phyloP scores from a whole-genome alignment of 2,113 vertebrate genomes.

The Polyodon spathula region DNA sequence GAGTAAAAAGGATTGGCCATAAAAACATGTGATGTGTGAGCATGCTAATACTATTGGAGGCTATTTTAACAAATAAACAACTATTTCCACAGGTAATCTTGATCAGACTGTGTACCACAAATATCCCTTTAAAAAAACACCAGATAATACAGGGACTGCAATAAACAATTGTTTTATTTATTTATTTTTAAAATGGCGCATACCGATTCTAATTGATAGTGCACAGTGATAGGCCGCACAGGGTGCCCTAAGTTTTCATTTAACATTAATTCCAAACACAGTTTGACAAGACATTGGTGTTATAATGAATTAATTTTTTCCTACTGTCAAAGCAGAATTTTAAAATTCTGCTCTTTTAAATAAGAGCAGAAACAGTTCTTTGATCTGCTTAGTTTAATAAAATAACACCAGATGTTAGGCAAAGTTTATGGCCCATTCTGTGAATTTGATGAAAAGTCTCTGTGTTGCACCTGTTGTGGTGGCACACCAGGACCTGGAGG shows the following conservation, averaged over 20 bases:
- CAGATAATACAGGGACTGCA: constrained; percentile 10
- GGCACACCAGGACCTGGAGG: constrained; percentile 41
- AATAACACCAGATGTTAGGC: constrained; percentile 11
- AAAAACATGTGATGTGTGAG: too few relatives aligned
- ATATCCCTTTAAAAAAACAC: constrained; percentile 43
- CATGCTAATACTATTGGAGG: too few relatives aligned
- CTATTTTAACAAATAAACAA: constrained; percentile 30
- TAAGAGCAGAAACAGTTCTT: constrained; percentile 26
- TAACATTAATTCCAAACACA: constrained; percentile 25
- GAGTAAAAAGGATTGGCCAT: constrained; percentile 14
- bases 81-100: constrained; percentile 96
- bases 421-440: constrained; percentile 45
- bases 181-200: constrained; percentile 47
- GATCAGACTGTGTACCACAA: too few relatives aligned
- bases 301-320: constrained; percentile 27
- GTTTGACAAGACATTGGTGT: constrained; percentile 14
- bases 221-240: constrained; percentile 30
- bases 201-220: constrained; percentile 49
- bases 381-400: constrained; percentile 15
- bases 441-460: constrained; percentile 49
- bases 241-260: constrained; percentile 24
- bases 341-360: too few relatives aligned
- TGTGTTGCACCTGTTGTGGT: constrained; percentile 28
- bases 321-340: constrained; percentile 15
- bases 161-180: constrained; percentile 40